phyloP scores from a whole-genome alignment of 2,888 invertebrate genomes.

The Conus canariensis region DNA sequence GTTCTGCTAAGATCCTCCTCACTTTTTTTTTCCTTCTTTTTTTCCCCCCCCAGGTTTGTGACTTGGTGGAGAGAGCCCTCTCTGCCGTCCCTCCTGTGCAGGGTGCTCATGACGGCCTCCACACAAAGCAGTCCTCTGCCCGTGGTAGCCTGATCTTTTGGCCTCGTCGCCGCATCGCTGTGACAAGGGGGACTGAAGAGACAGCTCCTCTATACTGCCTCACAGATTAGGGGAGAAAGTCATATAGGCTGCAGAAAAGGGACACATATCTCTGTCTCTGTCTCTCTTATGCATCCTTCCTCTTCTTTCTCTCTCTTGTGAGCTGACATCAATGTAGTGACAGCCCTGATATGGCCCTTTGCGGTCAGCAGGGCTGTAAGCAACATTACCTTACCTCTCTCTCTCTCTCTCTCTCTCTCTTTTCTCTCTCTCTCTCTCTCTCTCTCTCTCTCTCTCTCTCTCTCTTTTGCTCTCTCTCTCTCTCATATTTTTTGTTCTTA shows the following conservation, averaged over 20 bases:
- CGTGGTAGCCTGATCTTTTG: neutral
- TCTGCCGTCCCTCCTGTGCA: slow-evolving; percentile 22
- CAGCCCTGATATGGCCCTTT: no score
- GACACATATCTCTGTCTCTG: neutral
- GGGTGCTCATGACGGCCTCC: slow-evolving; percentile 22
- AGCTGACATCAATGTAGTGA: no score
- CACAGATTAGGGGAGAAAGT: neutral
- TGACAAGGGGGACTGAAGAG: slow-evolving; percentile 26
- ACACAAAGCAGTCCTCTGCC: slow-evolving; percentile 24
- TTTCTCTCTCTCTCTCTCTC: no score
- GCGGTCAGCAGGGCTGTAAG: no score
- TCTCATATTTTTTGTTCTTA: no score
- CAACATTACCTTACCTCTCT: no score
- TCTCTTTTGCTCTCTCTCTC: no score
- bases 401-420: no score
- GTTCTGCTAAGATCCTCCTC: no score
- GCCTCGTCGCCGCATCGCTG: neutral
- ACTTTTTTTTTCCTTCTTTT: no score
- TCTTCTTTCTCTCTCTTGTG: neutral
- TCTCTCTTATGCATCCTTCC: neutral
- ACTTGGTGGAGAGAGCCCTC: neutral
- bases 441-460: no score
- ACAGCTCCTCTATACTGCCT: neutral
- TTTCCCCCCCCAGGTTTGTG: no score
- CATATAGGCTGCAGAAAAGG: neutral